These are phyloP conservation scores for Centrocercus urophasianus DNA, from an alignment of 2,113 vertebrate genomes.

Conservation along the genomic window DNA sequence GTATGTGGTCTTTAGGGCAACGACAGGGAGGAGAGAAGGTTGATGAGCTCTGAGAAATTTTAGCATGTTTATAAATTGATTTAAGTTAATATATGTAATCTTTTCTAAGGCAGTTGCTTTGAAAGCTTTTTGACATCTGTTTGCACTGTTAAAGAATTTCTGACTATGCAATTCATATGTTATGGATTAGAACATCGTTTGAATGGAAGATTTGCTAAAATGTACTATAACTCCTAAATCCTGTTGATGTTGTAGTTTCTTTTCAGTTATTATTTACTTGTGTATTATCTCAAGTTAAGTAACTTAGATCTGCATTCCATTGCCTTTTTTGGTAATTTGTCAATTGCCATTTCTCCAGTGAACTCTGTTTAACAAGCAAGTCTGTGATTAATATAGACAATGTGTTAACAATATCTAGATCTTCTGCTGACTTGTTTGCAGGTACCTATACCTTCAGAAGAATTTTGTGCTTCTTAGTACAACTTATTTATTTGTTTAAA, in stretches of 20 bases:
- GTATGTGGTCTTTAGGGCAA: background rate
- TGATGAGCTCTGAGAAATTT: conserved; percentile 11
- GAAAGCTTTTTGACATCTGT: conserved; percentile 47
- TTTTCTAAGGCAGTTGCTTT: conserved; percentile 22
- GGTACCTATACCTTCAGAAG: background rate
- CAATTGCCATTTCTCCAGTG: background rate
- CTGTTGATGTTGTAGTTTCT: background rate
- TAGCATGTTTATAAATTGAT: conserved; percentile 11
- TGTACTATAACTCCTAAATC: conserved; percentile 16
- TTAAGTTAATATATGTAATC: conserved; percentile 23
- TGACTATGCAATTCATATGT: conserved; percentile 21
- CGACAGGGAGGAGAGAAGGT: background rate
- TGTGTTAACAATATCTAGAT: background rate
- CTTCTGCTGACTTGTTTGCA: background rate
- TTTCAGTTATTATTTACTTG: background rate
- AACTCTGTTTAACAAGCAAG: background rate
- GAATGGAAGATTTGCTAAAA: conserved; percentile 38
- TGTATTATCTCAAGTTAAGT: background rate
- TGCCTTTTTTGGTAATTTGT: background rate
- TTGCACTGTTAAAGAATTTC: conserved; percentile 29
- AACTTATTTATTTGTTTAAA: background rate
- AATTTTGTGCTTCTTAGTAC: background rate
- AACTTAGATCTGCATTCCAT: background rate
- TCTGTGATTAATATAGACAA: background rate
- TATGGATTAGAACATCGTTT: background rate